A percentile compares a stretch with the other conserved stretches of the same genome.
These are phyloP conservation scores for Palythoa grandiflora DNA, from an alignment of 92 coral and sea anemone species.

Conservation along the genomic window DNA sequence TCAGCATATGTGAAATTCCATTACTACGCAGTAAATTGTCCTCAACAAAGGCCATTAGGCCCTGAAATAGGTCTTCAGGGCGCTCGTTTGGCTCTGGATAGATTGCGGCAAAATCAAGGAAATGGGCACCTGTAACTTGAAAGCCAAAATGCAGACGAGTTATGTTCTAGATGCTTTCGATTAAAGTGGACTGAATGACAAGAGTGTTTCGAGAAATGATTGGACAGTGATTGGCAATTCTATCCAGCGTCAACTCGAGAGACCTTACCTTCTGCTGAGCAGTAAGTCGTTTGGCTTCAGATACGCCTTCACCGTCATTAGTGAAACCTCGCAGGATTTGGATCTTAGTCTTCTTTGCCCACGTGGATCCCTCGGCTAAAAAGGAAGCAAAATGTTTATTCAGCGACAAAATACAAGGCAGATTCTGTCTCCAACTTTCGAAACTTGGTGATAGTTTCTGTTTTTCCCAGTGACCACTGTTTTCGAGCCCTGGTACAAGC, in stretches of 20 bases:
- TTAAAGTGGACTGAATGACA: neutral
- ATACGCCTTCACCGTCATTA: constrained; percentile 9
- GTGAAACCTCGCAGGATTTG: neutral
- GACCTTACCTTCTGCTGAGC: neutral
- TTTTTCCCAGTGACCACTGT: constrained; percentile 41
- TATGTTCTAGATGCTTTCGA: neutral
- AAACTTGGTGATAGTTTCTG: neutral
- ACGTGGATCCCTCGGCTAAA: constrained; percentile 62
- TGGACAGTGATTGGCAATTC: no score
- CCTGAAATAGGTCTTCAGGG: neutral
- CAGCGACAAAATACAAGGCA: constrained; percentile 38
- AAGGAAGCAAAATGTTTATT: constrained; percentile 59
- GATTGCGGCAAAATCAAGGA: neutral
- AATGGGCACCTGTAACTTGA: neutral
- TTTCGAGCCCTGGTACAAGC: constrained; percentile 52
- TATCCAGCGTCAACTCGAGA: no score
- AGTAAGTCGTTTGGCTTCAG: constrained; percentile 36
- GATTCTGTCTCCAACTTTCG: constrained; percentile 50
- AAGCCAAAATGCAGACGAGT: neutral
- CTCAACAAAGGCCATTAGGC: neutral
- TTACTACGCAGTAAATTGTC: neutral
- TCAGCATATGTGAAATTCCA: neutral
- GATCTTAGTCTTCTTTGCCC: constrained; percentile 66
- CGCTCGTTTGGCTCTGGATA: neutral
- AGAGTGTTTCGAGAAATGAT: neutral